These are phyloP conservation scores for Diplolepis rosae DNA, from an alignment of 2,888 invertebrate genomes.

Conservation along the genomic window DNA sequence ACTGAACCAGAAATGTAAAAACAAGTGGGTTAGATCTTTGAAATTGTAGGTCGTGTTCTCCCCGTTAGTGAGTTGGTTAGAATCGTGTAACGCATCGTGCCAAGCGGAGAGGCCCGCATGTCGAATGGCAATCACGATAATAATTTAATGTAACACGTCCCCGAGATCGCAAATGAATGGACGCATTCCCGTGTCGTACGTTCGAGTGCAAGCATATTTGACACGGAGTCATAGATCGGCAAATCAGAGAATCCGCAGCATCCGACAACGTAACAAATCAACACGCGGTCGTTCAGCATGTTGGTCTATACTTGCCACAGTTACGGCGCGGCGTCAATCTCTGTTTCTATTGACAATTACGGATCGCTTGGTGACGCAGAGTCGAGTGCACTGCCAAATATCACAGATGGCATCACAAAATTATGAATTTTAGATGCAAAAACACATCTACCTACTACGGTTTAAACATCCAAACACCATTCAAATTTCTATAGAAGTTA, in stretches of 20 bases:
- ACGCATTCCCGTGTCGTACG: slow-evolving; percentile 41
- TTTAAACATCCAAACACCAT: neutral
- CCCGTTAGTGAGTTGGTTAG: neutral
- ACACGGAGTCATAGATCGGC: slow-evolving; percentile 68
- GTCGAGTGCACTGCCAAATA: neutral
- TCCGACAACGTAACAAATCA: slow-evolving; percentile 72
- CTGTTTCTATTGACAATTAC: slow-evolving; percentile 51
- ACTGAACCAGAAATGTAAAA: neutral
- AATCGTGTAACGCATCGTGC: slow-evolving; percentile 34
- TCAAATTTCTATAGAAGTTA: neutral
- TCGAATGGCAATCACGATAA: slow-evolving; percentile 59
- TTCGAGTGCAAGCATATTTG: slow-evolving; percentile 57
- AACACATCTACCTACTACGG: neutral
- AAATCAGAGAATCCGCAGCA: slow-evolving; percentile 69
- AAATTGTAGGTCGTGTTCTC: slow-evolving; percentile 16
- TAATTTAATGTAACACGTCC: slow-evolving; percentile 65
- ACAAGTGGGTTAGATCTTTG: slow-evolving; percentile 6
- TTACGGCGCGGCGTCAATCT: slow-evolving; percentile 38
- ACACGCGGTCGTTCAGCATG: slow-evolving; percentile 65
- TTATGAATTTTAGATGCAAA: neutral
- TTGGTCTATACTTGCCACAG: slow-evolving; percentile 56
- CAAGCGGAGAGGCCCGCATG: slow-evolving; percentile 33
- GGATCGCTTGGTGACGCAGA: slow-evolving; percentile 46
- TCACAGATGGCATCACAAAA: neutral
- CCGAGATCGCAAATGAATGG: slow-evolving; percentile 45